Conservation (phyloP, 2,113 vertebrate species). For the Cheilinus undulatus region DNA sequence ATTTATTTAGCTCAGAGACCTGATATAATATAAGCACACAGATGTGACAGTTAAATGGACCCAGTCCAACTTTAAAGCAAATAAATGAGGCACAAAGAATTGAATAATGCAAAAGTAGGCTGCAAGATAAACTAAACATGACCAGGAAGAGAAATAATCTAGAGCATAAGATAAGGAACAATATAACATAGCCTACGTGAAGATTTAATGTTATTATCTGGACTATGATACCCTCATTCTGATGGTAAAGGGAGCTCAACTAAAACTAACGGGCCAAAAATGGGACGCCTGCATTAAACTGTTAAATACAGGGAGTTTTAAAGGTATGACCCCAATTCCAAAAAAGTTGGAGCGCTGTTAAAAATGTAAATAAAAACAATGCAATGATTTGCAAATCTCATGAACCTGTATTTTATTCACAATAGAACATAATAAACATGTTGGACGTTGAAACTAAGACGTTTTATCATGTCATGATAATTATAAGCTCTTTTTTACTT, state of each 20-base stretch:
- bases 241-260: neutral
- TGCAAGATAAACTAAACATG: neutral
- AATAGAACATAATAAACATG: too few relatives aligned
- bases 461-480: too few relatives aligned
- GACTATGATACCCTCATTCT: neutral
- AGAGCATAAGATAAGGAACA: neutral
- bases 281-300: too few relatives aligned
- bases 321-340: too few relatives aligned
- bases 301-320: too few relatives aligned
- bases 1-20: neutral
- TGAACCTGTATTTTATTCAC: too few relatives aligned
- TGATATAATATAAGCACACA: neutral
- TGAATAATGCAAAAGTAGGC: neutral
- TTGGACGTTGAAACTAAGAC: too few relatives aligned
- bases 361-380: too few relatives aligned
- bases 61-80: slow-evolving; percentile 1
- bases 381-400: too few relatives aligned
- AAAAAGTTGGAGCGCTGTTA: too few relatives aligned
- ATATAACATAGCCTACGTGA: too few relatives aligned
- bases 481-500: too few relatives aligned
- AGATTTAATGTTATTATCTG: neutral
- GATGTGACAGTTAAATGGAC: slow-evolving; percentile 12
- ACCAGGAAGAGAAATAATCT: neutral
- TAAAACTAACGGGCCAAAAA: neutral
- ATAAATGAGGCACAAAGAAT: neutral